Percentiles rank a stretch among this genome's conserved stretches.
phyloP scores from a whole-genome alignment of 2,888 invertebrate species.

The Melanotus villosus region DNA sequence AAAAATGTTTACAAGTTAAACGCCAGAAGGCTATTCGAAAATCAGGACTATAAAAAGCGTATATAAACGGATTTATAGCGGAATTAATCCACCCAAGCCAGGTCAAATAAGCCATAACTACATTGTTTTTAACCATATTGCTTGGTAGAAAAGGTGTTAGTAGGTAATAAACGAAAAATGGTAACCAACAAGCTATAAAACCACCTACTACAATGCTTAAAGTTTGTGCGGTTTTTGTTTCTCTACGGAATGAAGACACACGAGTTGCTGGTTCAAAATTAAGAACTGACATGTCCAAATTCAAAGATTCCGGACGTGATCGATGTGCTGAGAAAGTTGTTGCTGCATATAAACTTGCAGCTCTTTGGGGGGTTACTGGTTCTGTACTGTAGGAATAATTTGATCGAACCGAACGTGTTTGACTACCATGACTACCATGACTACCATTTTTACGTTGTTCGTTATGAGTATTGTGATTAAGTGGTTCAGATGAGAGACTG shows the following conservation, averaged over 20 bases:
- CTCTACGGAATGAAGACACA: conserved; percentile 80
- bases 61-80: conserved; percentile 92
- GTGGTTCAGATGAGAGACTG: conserved; percentile 46
- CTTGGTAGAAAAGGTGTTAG: conserved; percentile 83
- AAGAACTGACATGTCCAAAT: conserved; percentile 70
- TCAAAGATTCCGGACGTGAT: conserved; percentile 71
- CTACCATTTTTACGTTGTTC: conserved; percentile 50
- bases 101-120: conserved; percentile 82
- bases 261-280: conserved; percentile 71
- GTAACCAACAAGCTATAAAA: conserved; percentile 90
- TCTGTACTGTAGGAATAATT: conserved; percentile 64
- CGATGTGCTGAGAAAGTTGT: conserved; percentile 62
- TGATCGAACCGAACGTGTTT: conserved; percentile 61
- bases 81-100: conserved; percentile 95
- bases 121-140: conserved; percentile 69
- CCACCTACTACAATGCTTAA: conserved; percentile 90
- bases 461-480: conserved; percentile 41
- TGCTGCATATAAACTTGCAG: conserved; percentile 60
- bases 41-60: conserved; percentile 91
- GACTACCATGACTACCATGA: no score
- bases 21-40: conserved; percentile 91
- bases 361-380: conserved; percentile 58
- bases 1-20: conserved; percentile 80
- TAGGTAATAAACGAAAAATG: conserved; percentile 88
- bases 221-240: conserved; percentile 91